phyloP scores from a whole-genome alignment of 2,113 vertebrate genomes.

The Myiagra hebetior region DNA sequence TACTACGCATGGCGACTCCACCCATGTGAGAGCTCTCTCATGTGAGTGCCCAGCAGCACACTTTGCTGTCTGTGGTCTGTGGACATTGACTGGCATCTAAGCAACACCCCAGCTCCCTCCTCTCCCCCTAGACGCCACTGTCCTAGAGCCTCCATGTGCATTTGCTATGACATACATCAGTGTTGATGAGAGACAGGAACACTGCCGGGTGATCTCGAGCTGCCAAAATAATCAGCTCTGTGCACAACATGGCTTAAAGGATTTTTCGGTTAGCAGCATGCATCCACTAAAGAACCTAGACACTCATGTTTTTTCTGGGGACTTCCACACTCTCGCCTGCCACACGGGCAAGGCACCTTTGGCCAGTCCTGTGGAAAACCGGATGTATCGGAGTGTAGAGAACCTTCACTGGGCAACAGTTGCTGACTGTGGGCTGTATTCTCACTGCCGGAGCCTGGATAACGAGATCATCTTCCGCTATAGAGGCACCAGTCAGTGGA shows the following conservation, averaged over 20 bases:
- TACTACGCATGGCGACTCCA: constrained; percentile 60
- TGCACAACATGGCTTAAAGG: constrained; percentile 78
- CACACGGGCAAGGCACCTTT: constrained; percentile 14
- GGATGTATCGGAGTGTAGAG: constrained; percentile 87
- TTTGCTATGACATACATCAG: constrained; percentile 75
- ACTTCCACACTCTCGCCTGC: constrained; percentile 29
- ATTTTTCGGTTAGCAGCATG: constrained; percentile 71
- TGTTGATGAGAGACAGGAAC: constrained; percentile 71
- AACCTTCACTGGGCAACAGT: constrained; percentile 81
- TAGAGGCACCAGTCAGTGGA: constrained; percentile 75
- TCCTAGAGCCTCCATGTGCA: constrained; percentile 65
- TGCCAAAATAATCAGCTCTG: constrained; percentile 81
- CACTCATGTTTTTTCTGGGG: constrained; percentile 31
- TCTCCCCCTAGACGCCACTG: constrained; percentile 61
- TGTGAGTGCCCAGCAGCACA: constrained; percentile 76
- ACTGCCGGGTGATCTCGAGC: constrained; percentile 75
- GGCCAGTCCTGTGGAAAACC: constrained; percentile 34
- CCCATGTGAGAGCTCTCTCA: constrained; percentile 75
- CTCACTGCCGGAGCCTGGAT: constrained; percentile 76
- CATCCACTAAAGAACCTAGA: constrained; percentile 71
- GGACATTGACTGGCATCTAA: constrained; percentile 77
- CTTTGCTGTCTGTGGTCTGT: constrained; percentile 71
- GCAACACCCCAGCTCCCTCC: constrained; percentile 70
- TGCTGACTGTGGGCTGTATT: constrained; percentile 66
- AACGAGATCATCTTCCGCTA: constrained; percentile 79